Conservation (phyloP, 2,113 vertebrate genomes). For the Sinocyclocheilus anshuiensis region DNA sequence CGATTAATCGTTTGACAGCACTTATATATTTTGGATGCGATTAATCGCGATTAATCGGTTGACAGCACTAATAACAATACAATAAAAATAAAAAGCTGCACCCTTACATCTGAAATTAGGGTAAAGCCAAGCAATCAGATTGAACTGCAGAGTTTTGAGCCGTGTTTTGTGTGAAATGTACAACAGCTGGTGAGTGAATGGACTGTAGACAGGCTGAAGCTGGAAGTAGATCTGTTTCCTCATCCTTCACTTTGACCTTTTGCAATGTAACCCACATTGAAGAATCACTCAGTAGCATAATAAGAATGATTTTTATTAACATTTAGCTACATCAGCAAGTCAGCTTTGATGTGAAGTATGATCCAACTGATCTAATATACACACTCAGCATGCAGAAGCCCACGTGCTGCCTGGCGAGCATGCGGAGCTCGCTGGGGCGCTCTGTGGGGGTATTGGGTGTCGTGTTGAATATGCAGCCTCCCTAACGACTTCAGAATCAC, state of each 20-base stretch:
- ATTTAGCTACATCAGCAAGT: neutral
- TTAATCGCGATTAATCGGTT: too few species aligned
- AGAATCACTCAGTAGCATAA: neutral
- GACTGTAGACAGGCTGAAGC: neutral
- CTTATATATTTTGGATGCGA: too few species aligned
- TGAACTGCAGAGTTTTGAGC: neutral
- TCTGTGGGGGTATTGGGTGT: constrained; percentile 30
- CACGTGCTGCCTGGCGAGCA: neutral
- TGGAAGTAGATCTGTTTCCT: neutral
- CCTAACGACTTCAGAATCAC: constrained; percentile 22
- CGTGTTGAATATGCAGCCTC: constrained; percentile 20
- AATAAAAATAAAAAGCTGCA: neutral
- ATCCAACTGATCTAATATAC: neutral
- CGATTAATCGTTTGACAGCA: too few species aligned
- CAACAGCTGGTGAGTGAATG: neutral
- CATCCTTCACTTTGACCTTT: neutral
- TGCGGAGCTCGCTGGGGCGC: neutral
- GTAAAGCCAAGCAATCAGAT: neutral
- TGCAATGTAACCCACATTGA: neutral
- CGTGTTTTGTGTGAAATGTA: neutral
- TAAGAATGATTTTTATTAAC: neutral
- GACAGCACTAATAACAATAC: too few species aligned
- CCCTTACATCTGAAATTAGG: neutral
- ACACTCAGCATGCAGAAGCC: neutral
- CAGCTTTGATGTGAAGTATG: neutral